Conservation (phyloP, 2,797 vertebrate genomes). For the Mallotus villosus region DNA sequence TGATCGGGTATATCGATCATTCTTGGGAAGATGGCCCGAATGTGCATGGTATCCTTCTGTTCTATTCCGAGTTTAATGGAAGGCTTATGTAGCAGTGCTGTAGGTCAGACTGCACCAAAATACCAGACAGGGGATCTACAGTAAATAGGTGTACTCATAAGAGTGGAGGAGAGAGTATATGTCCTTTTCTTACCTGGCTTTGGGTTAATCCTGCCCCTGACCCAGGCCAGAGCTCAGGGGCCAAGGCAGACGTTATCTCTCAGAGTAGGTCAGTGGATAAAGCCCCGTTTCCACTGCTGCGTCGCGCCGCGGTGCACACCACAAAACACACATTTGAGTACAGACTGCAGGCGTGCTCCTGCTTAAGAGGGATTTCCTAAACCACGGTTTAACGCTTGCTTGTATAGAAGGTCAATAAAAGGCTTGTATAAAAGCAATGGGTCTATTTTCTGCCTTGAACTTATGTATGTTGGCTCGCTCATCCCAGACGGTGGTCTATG, state of each 20-base stretch:
- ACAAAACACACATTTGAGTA: too few species aligned
- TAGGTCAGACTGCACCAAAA: not conserved
- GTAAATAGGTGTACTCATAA: not conserved
- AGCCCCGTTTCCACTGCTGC: constrained; percentile 64
- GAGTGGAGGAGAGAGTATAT: not conserved
- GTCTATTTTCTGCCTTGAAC: not conserved
- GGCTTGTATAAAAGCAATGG: not conserved
- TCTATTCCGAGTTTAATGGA: not conserved
- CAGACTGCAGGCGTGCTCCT: too few species aligned
- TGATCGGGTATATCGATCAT: not conserved
- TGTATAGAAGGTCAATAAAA: not conserved
- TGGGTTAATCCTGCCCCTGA: constrained; percentile 75
- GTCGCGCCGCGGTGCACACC: constrained; percentile 33
- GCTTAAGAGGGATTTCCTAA: constrained; percentile 21
- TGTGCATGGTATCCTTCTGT: not conserved
- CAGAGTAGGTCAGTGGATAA: constrained; percentile 80
- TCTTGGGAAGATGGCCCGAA: not conserved
- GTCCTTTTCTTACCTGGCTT: constrained; percentile 61
- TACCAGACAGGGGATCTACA: not conserved
- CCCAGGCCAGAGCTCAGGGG: constrained; percentile 68
- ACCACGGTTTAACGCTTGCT: not conserved
- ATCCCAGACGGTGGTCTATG: not conserved
- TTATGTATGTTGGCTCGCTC: not conserved
- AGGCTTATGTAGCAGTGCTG: not conserved
- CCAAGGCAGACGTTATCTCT: constrained; percentile 72